phyloP scores from a whole-genome alignment of 2,797 vertebrate species.

The Enteromius fasciolatus region DNA sequence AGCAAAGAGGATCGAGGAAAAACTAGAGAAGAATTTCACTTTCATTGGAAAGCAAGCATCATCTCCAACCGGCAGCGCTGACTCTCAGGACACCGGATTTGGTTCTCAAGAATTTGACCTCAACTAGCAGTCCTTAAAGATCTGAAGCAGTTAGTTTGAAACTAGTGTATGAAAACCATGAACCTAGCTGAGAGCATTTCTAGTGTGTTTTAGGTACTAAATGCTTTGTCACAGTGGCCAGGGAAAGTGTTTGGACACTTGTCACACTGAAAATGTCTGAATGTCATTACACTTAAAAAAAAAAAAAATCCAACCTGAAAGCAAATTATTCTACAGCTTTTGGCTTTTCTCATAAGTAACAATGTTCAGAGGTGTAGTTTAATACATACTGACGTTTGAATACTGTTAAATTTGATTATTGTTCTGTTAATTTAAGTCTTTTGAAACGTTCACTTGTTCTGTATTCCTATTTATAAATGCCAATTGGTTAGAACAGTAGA shows the following conservation, averaged over 20 bases:
- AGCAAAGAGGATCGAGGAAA: conserved; percentile 47
- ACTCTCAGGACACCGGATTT: conserved; percentile 78
- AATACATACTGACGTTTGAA: not conserved
- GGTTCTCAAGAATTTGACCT: conserved; percentile 75
- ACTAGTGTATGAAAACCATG: not conserved
- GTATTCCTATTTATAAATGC: too few species aligned
- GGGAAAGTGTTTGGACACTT: not conserved
- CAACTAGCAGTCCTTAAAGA: conserved; percentile 52
- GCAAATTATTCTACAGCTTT: not conserved
- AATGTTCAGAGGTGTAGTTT: not conserved
- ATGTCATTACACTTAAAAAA: not conserved
- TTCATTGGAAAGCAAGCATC: conserved; percentile 57
- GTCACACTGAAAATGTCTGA: conserved; percentile 1
- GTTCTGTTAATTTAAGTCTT: not conserved
- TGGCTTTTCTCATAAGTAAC: not conserved
- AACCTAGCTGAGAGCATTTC: not conserved
- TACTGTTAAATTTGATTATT: not conserved
- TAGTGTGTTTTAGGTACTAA: not conserved
- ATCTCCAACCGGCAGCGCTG: conserved; percentile 74
- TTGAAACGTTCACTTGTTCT: too few species aligned
- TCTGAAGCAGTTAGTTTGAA: not conserved
- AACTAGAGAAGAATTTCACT: conserved; percentile 48
- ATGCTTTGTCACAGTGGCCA: not conserved
- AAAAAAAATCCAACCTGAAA: not conserved
- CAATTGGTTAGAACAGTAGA: not conserved